A percentile compares a stretch with the other conserved stretches of the same genome.
Evolutionary conservation across 2,113 vertebrate species (phyloP).

Genomic region (Isichthys henryi): DNA sequence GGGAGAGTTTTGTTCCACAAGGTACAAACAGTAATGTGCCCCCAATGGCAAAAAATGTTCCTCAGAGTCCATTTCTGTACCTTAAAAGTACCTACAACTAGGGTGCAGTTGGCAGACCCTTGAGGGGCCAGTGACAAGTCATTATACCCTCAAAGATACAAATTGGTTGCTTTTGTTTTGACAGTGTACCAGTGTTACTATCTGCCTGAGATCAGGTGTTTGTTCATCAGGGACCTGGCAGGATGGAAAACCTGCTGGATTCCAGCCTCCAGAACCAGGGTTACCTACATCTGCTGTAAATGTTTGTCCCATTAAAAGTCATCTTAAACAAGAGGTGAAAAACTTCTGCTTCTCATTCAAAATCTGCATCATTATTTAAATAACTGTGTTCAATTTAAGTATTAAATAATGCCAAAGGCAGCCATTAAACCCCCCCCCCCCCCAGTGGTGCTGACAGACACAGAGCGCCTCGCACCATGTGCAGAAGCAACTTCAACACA

Average conservation of each 20-base stretch:
- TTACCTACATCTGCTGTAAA: neutral
- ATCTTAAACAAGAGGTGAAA: neutral
- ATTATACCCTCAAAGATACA: neutral
- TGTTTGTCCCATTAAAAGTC: neutral
- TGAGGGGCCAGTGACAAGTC: neutral
- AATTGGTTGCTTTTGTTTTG: neutral
- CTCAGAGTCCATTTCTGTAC: neutral
- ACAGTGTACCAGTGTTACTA: neutral
- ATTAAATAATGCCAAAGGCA: neutral
- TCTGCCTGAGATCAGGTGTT: neutral
- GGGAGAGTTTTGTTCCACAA: neutral
- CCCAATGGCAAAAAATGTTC: neutral
- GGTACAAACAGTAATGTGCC: neutral
- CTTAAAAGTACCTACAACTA: neutral
- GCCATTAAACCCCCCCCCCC: no score
- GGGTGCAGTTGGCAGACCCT: neutral
- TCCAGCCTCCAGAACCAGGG: neutral
- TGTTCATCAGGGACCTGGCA: neutral
- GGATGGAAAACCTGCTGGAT: neutral
- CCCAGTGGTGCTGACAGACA: neutral
- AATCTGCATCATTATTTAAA: neutral
- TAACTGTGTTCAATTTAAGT: neutral
- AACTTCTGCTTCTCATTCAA: neutral
- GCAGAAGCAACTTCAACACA: constrained; percentile 77
- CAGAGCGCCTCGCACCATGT: constrained; percentile 64